Conservation (phyloP, 2,797 vertebrate genomes). For the Onychomys leucogaster region DNA sequence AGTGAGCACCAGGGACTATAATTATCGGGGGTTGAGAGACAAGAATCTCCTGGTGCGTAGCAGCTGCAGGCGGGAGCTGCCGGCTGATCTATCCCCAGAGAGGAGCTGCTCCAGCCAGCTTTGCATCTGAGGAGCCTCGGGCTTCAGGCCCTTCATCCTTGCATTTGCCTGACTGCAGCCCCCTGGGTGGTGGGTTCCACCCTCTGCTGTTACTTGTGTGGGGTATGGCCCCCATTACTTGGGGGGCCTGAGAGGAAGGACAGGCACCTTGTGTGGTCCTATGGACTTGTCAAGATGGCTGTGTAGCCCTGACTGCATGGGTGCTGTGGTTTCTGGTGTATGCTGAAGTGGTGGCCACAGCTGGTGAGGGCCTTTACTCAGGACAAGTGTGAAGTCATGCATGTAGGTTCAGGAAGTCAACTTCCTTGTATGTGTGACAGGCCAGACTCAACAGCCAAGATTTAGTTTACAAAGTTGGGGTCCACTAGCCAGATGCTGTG, state of each 20-base stretch:
- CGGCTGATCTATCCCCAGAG: constrained; percentile 61
- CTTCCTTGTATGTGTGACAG: not conserved
- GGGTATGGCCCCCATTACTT: not conserved
- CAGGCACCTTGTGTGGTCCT: constrained; percentile 46
- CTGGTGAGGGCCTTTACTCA: not conserved
- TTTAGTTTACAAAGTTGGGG: not conserved
- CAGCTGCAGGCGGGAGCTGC: constrained; percentile 70
- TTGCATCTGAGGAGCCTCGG: not conserved
- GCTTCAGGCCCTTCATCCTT: not conserved
- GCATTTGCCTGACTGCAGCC: not conserved
- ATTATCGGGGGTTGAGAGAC: constrained; percentile 78
- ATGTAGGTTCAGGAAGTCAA: not conserved
- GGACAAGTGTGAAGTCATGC: not conserved
- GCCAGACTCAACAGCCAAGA: not conserved
- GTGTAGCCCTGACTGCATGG: not conserved
- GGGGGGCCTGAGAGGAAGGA: not conserved
- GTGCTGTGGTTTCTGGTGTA: not conserved
- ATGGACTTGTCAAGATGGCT: not conserved
- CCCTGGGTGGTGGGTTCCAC: not conserved
- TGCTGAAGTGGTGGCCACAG: not conserved
- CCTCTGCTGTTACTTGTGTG: not conserved
- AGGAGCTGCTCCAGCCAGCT: not conserved
- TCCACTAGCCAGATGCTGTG: not conserved
- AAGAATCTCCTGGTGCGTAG: constrained; percentile 74
- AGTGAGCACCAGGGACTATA: constrained; percentile 72